Evolutionary conservation across 2,797 vertebrate genomes (phyloP).

Genomic region (Erethizon dorsatum): DNA sequence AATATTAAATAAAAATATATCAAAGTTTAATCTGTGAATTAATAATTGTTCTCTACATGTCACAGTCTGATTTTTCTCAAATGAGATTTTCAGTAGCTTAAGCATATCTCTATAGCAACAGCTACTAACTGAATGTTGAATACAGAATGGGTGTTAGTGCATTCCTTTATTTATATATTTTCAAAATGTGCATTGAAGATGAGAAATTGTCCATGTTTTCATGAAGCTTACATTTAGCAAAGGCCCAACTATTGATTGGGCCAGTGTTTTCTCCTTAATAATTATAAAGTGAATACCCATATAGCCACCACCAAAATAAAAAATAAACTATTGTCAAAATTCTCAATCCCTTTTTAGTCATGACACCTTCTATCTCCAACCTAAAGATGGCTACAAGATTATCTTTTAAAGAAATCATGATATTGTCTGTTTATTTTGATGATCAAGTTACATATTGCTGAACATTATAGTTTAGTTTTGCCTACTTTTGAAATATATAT

Average conservation of each 20-base stretch:
- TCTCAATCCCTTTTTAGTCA: background rate
- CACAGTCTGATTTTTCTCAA: background rate
- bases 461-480: background rate
- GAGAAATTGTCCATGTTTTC: background rate
- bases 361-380: background rate
- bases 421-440: slow-evolving; percentile 16
- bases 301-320: background rate
- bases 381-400: background rate
- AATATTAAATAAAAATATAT: background rate
- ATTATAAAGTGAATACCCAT: background rate
- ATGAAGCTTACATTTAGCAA: background rate
- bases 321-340: slow-evolving; percentile 29
- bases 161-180: background rate
- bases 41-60: background rate
- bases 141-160: background rate
- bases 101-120: background rate
- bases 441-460: background rate
- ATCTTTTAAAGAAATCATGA: background rate
- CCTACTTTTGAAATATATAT: slow-evolving; percentile 34
- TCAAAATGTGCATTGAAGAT: slow-evolving; percentile 4
- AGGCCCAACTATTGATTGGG: background rate
- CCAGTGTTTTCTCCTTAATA: background rate
- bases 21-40: background rate
- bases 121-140: background rate
- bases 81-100: background rate